Evolutionary conservation across 2,888 invertebrate species (phyloP), one percentile per base, ranked within the genome.

Genomic region (Ommatoiulus sabulosus): DNA sequence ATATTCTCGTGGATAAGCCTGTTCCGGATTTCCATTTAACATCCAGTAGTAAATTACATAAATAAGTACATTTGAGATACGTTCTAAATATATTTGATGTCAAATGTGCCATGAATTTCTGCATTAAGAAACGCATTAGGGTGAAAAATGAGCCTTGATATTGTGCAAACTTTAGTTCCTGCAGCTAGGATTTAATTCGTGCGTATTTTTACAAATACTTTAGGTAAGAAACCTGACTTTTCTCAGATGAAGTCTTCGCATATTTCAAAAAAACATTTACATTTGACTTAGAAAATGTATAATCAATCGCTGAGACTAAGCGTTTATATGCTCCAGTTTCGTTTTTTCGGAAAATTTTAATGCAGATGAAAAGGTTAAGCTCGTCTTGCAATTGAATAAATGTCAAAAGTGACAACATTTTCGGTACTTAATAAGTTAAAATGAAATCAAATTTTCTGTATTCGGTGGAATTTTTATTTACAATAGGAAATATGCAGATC

Each of bases 61-160:
- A 63, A 63, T n/a, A 63, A 63, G 63, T 63, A 63, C 20, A 63
- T 20, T n/a, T 63, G 63, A 63, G 63, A 63, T 63, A 63, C 7
- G 63, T 20, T n/a, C 63, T 63, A 63, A 63, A 63, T 63, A 63
- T 63, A 63, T 63, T 63, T 63, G 63, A 63, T 63, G 63, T 63
- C 63, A 63, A 63, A 63, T 63, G 63, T 63, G 20, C 63, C 63
- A 63, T 63, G n/a, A 63, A 63, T 63, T 20, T 63, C 20, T n/a
- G 2, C 63, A 63, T 63, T 63, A 63, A 63, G 63, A 20, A 63
- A 63, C 6, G 63, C 63, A 63, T 63, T 63, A 63, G 63, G 20
- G 63, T 63, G 63, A 63, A 63, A 63, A 63, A 63, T 63, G 63
- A 20, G 63, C 63, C 4, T 20, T 20, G 63, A 63, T 63, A 63